phyloP scores from a whole-genome alignment of 2,888 invertebrate species.

The Syritta pipiens region DNA sequence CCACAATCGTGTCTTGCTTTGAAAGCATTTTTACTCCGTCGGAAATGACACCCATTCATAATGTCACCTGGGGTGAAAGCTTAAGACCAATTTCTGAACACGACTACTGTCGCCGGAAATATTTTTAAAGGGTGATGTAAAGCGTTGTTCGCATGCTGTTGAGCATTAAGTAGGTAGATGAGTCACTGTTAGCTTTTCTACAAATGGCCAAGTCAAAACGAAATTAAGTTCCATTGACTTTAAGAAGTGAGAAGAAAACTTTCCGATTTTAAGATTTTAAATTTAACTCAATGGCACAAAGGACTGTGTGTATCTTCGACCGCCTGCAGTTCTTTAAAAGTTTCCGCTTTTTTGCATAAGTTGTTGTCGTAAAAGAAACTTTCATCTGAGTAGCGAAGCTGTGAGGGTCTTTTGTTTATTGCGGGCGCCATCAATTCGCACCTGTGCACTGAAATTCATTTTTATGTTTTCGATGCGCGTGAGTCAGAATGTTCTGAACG shows the following conservation, averaged over 20 bases:
- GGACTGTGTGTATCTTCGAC: not conserved
- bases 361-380: constrained; percentile 5
- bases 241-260: constrained; percentile 10
- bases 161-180: no score
- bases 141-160: no score
- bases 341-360: not conserved
- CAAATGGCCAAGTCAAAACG: constrained; percentile 2
- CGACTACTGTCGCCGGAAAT: constrained; percentile 5
- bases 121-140: not conserved
- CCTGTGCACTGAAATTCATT: constrained; percentile 23
- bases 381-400: not conserved
- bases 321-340: not conserved
- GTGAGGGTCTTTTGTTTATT: not conserved
- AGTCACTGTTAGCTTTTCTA: no score
- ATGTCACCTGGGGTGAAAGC: constrained; percentile 36
- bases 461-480: not conserved
- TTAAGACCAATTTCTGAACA: not conserved
- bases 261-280: constrained; percentile 16
- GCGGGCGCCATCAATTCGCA: constrained; percentile 18
- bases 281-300: constrained; percentile 33
- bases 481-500: constrained; percentile 19
- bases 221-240: constrained; percentile 42
- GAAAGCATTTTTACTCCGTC: constrained; percentile 13
- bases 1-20: constrained; percentile 5
- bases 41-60: constrained; percentile 34